phyloP scores from a whole-genome alignment of 2,888 invertebrate genomes.

The Calameuta idolon region DNA sequence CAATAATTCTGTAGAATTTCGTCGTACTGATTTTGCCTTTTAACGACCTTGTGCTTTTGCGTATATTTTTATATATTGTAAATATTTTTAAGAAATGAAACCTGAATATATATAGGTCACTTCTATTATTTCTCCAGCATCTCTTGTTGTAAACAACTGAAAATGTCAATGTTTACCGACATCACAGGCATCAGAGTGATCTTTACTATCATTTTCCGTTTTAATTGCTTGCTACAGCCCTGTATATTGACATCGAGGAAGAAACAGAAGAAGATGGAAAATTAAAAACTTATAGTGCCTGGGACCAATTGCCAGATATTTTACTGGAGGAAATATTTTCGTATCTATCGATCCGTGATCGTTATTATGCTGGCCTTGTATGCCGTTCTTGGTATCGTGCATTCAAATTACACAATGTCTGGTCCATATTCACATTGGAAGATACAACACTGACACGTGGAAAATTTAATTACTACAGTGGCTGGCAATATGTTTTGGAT shows the following conservation, averaged over 20 bases:
- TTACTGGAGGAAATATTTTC: constrained; percentile 80
- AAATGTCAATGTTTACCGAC: not conserved
- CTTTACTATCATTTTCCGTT: not conserved
- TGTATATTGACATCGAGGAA: constrained; percentile 69
- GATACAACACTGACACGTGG: constrained; percentile 80
- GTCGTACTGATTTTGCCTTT: not conserved
- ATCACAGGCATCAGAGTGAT: not conserved
- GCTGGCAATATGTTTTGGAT: constrained; percentile 84
- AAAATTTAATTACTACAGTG: constrained; percentile 84
- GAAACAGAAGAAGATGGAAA: constrained; percentile 62
- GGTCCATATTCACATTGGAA: constrained; percentile 79
- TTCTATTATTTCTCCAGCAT: not conserved
- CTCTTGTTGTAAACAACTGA: not conserved
- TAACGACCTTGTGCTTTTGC: not conserved
- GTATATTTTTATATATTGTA: not conserved
- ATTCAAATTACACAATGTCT: constrained; percentile 80
- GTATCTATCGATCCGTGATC: constrained; percentile 75
- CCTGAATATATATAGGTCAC: not conserved
- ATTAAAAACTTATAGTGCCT: constrained; percentile 69
- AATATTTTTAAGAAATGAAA: not conserved
- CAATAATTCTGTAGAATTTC: not conserved
- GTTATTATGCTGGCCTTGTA: constrained; percentile 81
- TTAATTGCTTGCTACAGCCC: constrained; percentile 57
- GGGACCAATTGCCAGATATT: constrained; percentile 79
- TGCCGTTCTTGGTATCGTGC: constrained; percentile 76